These are phyloP conservation scores for Seriola rivoliana DNA, from an alignment of 2,113 vertebrate species.

Conservation along the genomic window DNA sequence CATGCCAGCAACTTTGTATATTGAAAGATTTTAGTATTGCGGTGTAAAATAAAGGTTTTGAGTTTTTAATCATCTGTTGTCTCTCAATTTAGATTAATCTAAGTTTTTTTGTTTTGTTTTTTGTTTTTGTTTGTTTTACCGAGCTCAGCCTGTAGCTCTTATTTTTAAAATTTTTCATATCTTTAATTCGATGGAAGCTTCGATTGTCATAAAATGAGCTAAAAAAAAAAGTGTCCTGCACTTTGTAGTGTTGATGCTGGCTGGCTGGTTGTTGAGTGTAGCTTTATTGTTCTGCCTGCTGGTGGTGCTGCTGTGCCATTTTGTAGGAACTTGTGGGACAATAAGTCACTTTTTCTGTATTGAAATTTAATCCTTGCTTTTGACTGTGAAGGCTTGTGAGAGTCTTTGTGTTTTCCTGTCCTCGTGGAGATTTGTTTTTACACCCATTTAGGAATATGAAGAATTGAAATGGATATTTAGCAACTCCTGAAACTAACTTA, in stretches of 20 bases:
- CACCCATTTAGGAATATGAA: background rate
- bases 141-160: background rate
- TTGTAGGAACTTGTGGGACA: background rate
- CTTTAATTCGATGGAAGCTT: background rate
- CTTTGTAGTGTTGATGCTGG: background rate
- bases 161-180: background rate
- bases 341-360: background rate
- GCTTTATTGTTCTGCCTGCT: background rate
- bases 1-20: constrained; percentile 74
- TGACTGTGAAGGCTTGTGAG: background rate
- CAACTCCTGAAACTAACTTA: background rate
- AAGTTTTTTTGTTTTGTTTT: background rate
- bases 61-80: constrained; percentile 77
- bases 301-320: constrained; percentile 10
- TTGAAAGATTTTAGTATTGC: constrained; percentile 76
- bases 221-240: background rate
- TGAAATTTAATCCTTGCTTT: background rate
- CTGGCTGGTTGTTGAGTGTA: constrained; percentile 5
- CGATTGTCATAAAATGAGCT: background rate
- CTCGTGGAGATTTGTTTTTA: background rate
- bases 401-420: background rate
- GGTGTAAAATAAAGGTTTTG: constrained; percentile 82
- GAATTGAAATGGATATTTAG: background rate
- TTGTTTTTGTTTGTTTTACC: background rate
- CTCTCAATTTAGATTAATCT: constrained; percentile 57